Conservation (phyloP, 2,797 vertebrate species). For the Anguilla pacifica region DNA sequence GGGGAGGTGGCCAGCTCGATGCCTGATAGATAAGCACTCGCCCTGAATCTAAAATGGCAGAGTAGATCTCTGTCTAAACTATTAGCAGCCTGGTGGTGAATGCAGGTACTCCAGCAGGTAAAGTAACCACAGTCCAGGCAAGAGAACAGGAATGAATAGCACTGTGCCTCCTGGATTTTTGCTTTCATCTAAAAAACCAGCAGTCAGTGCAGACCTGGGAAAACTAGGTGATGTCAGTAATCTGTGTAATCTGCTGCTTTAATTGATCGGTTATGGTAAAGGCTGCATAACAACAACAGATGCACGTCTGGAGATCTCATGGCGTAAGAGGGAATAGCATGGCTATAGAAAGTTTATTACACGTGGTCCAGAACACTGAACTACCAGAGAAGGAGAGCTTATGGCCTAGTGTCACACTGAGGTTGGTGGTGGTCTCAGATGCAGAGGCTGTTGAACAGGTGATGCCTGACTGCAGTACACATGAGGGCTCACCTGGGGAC, state of each 20-base stretch:
- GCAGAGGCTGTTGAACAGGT: neutral
- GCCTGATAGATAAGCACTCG: neutral
- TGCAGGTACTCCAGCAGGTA: neutral
- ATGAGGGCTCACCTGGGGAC: slow-evolving; percentile 80
- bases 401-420: neutral
- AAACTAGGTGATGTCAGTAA: neutral
- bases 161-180: neutral
- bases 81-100: neutral
- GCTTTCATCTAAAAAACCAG: neutral
- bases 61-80: neutral
- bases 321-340: neutral
- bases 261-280: neutral
- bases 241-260: neutral
- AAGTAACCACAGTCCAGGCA: neutral
- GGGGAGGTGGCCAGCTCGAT: neutral
- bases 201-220: neutral
- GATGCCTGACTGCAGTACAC: neutral
- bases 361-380: neutral
- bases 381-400: neutral
- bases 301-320: no score
- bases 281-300: neutral
- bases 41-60: neutral
- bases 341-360: neutral
- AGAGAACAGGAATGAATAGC: neutral
- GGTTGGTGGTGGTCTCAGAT: neutral